phyloP scores from a whole-genome alignment of 2,888 invertebrate genomes.

The Caenorhabditis sp. region DNA sequence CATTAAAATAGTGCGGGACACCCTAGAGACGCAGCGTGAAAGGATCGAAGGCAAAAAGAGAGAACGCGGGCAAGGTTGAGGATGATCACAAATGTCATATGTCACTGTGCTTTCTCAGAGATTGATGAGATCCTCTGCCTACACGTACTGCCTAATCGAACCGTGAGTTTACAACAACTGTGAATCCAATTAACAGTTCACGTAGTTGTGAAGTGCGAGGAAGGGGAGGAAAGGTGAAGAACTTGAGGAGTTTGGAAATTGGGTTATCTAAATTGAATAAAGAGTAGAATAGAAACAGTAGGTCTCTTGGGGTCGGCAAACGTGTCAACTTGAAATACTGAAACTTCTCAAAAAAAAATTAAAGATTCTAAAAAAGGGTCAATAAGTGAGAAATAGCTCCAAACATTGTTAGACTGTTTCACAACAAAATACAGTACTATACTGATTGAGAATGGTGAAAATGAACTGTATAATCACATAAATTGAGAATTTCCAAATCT shows the following conservation, averaged over 20 bases:
- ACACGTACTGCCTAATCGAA: conserved; percentile 41
- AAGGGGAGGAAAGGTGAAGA: not conserved
- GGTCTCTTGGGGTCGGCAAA: not conserved
- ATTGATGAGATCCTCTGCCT: conserved; percentile 61
- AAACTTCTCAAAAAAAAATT: no score
- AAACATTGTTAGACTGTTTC: no score
- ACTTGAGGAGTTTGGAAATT: conserved; percentile 1
- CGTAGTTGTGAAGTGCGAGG: conserved; percentile 3
- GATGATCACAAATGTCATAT: conserved; percentile 67
- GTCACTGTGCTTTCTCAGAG: conserved; percentile 60
- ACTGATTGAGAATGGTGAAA: no score
- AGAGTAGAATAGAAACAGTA: not conserved
- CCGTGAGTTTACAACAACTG: not conserved
- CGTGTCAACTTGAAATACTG: not conserved
- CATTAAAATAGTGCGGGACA: conserved; percentile 19
- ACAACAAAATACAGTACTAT: no score
- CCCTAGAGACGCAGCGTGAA: conserved; percentile 43
- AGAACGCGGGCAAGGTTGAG: conserved; percentile 55
- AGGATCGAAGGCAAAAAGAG: conserved; percentile 33
- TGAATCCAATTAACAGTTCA: conserved; percentile 36
- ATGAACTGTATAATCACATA: no score
- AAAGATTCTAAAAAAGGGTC: no score
- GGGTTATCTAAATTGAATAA: conserved; percentile 16
- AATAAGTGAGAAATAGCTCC: no score
- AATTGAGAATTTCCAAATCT: no score